These are phyloP conservation scores for Protobothrops mucrosquamatus DNA, from an alignment of 2,113 vertebrate genomes.

Conservation along the genomic window DNA sequence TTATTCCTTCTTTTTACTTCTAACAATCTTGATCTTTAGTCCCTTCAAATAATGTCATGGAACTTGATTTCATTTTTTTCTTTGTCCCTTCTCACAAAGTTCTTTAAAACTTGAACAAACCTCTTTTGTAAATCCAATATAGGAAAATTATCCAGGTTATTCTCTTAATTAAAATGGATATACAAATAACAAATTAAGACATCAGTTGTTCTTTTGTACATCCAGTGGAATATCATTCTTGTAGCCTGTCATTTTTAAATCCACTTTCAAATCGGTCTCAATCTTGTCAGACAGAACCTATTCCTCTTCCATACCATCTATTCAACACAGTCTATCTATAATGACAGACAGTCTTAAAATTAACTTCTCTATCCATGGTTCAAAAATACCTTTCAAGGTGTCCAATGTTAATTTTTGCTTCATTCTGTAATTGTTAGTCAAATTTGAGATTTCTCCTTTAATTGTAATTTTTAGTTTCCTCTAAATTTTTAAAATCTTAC, in stretches of 20 bases:
- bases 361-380: not conserved
- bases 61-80: not conserved
- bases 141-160: not conserved
- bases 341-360: not conserved
- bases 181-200: not conserved
- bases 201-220: not conserved
- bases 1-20: not conserved
- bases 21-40: not conserved
- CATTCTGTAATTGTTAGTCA: not conserved
- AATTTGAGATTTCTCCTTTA: not conserved
- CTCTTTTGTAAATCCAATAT: not conserved
- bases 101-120: not conserved
- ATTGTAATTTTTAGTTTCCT: not conserved
- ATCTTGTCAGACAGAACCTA: not conserved
- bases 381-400: not conserved
- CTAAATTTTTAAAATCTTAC: not conserved
- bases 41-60: not conserved
- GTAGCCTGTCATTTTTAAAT: not conserved
- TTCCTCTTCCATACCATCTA: not conserved
- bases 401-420: not conserved
- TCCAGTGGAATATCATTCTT: not conserved
- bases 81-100: not conserved
- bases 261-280: not conserved
- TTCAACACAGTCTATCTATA: not conserved
- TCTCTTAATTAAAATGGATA: not conserved